Conservation (phyloP, 2,113 vertebrate genomes). For the Origma solitaria region DNA sequence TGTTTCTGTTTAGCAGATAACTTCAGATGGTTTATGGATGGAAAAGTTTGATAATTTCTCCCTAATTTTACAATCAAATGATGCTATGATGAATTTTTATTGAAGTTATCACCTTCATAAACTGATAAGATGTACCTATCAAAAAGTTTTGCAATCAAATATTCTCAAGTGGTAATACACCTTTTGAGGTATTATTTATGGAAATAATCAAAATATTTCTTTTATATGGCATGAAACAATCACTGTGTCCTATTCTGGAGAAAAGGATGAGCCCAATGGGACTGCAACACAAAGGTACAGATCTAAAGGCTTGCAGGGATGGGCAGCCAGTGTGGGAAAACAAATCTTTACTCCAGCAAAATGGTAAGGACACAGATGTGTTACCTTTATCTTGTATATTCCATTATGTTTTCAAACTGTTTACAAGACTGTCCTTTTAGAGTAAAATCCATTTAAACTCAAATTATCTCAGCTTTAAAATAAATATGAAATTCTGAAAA, state of each 20-base stretch:
- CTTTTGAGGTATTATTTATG: neutral
- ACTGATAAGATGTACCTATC: neutral
- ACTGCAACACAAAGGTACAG: neutral
- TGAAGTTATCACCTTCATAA: neutral
- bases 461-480: neutral
- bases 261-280: neutral
- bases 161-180: neutral
- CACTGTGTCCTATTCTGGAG: neutral
- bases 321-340: neutral
- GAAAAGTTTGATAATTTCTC: neutral
- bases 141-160: neutral
- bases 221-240: neutral
- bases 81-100: neutral
- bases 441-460: neutral
- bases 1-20: neutral
- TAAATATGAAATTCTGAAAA: neutral
- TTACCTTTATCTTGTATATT: neutral
- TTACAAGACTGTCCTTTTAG: neutral
- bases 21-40: neutral
- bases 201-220: neutral
- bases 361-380: neutral
- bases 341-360: neutral
- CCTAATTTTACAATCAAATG: slow-evolving; percentile 6
- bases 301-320: neutral
- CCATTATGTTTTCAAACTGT: neutral